A percentile compares a stretch with the other conserved stretches of the same genome.
phyloP scores from a whole-genome alignment of 1,140 invertebrate species.

The Saccostrea echinata region DNA sequence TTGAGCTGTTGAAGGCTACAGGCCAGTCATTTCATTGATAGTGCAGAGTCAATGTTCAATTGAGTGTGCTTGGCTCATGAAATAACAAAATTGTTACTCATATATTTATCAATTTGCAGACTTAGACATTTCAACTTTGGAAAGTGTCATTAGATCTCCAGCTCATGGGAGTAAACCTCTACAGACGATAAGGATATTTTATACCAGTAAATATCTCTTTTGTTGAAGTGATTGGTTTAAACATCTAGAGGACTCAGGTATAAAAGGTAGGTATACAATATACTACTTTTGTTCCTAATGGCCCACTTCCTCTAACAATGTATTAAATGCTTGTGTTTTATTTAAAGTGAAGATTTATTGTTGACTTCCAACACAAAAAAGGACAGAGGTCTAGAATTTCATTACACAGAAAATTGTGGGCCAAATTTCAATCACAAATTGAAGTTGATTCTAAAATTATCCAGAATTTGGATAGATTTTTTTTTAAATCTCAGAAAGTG shows the following conservation, averaged over 20 bases:
- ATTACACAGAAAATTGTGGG: too few relatives aligned
- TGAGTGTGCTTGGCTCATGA: background rate
- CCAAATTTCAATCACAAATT: too few relatives aligned
- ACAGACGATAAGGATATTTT: constrained; percentile 4
- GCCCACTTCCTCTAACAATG: background rate
- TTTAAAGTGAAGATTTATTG: too few relatives aligned
- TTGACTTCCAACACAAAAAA: too few relatives aligned
- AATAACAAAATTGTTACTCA: constrained; percentile 20
- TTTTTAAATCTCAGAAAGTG: too few relatives aligned
- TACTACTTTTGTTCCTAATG: background rate
- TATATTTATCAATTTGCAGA: constrained; percentile 15
- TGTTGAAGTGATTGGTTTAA: constrained; percentile 22
- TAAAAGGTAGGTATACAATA: constrained; percentile 15
- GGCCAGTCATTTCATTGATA: constrained; percentile 16
- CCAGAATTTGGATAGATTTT: too few relatives aligned
- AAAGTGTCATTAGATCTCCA: background rate
- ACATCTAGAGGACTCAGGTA: constrained; percentile 14
- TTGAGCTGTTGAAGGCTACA: constrained; percentile 11
- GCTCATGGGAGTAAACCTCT: background rate
- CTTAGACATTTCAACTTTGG: background rate
- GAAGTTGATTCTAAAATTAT: too few relatives aligned
- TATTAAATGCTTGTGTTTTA: too few relatives aligned
- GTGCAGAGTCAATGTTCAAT: constrained; percentile 13
- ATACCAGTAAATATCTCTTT: constrained; percentile 18
- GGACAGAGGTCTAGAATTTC: too few relatives aligned